These are phyloP conservation scores for Drosophila rellima DNA, from an alignment of 2,888 invertebrate species.

Conservation along the genomic window DNA sequence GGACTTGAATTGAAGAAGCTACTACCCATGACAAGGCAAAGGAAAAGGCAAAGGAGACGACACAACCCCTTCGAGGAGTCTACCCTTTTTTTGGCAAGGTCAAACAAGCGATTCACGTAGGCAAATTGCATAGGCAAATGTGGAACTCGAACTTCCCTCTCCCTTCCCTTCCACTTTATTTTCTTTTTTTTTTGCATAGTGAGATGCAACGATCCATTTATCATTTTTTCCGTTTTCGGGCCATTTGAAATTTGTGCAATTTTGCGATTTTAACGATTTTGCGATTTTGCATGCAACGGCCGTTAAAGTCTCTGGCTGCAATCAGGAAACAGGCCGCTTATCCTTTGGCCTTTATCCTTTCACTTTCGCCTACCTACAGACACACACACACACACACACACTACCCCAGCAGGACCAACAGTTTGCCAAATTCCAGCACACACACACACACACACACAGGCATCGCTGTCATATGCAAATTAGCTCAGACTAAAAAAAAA, in stretches of 20 bases:
- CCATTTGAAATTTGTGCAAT: constrained; percentile 53
- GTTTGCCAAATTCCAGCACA: constrained; percentile 76
- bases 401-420: constrained; percentile 29
- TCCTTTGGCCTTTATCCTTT: constrained; percentile 74
- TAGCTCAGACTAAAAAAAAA: constrained; percentile 51
- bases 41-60: constrained; percentile 13
- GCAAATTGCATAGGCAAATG: constrained; percentile 76
- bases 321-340: constrained; percentile 52
- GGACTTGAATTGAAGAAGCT: constrained; percentile 63
- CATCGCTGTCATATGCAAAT: constrained; percentile 74
- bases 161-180: neutral
- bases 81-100: constrained; percentile 63
- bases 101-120: constrained; percentile 52
- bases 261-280: constrained; percentile 64
- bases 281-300: constrained; percentile 66
- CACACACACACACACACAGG: constrained; percentile 34
- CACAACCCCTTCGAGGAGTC: constrained; percentile 45
- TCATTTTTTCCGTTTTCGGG: constrained; percentile 59
- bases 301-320: constrained; percentile 61
- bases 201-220: constrained; percentile 68
- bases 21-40: constrained; percentile 49
- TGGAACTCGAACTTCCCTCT: constrained; percentile 13
- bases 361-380: constrained; percentile 74
- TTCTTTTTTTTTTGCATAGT: neutral
- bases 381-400: constrained; percentile 21